Base-by-base conservation (phyloP, 2,888 invertebrate species). In the Griposia aprilina region DNA sequence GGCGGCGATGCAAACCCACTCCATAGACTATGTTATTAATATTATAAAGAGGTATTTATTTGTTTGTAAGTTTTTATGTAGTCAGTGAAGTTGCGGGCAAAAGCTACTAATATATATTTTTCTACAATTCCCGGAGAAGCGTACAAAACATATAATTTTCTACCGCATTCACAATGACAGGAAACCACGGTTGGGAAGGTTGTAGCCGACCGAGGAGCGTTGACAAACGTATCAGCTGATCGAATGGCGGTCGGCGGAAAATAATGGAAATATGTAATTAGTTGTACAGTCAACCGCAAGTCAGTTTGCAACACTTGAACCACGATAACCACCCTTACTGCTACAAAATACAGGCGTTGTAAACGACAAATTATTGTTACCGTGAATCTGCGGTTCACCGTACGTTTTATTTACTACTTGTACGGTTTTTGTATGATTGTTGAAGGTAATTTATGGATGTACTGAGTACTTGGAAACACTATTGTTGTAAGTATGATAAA, bases 201-300 rank as follows among this genome's bases (percentile, higher is more conserved):
- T 48, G 76, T 66, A 80, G 83, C 88, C 81, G 81, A 88, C 72
- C 86, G 86, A 70, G 65, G 65, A 66, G 17, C 69, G 65, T 36
- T 76, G 86, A 86, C 86, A 84, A 84, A 76, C 87, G 81, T 88
- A 90, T 86, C 76, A 69, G 73, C 79, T 76, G 74, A 84, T 84
- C 83, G 57, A 62, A 74, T 73, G 77, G 59, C 60, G 48, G 65
- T 65, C 70, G 82, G 87, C 67, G 55, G 88, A 82, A 87, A 88
- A 78, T 76, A 88, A 84, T 79, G 62, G 63, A 78, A 81, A 80
- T 72, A 60, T 63, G 55, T 72, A 76, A 82, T 80, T 80, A 76
- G 45, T 41, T 48, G 76, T 82, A 78, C 48, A 2, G 48, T 50
- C 26, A n/a, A 69, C 7, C 20, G 41, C 20, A 26, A 17, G n/a